Base-by-base conservation (phyloP, 2,888 invertebrate genomes). In the Platycnemis pennipes region DNA sequence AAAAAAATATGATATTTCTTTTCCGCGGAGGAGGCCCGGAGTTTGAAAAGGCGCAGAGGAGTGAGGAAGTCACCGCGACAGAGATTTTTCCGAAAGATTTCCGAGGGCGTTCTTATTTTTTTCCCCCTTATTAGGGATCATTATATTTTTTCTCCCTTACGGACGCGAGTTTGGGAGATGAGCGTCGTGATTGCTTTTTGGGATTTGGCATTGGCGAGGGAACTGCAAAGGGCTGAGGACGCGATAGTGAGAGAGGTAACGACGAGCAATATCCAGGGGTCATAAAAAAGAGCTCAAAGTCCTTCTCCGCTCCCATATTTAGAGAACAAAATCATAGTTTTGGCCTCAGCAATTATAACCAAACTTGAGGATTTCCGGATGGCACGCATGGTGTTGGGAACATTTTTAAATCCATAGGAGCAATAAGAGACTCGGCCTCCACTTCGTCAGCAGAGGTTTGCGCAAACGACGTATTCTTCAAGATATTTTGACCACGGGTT, bases 121-220 rank as follows among this genome's bases (percentile, higher is more conserved):
- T 77, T 37, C 77, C 16, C 77, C 77, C 77, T 77, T 77, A 77
- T 77, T 77, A 77, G 77, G 77, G 37, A 77, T 77, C 77, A 77
- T 77, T 77, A 77, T 77, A 77, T 77, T 77, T 77, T 89, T 89
- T 49, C 88, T 89, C 37, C 46, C 46, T 87, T 44, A 46, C 8
- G 45, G 87, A 44, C 87, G 44, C 44, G 87, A 46, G 46, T 87
- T 87, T 46, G 22, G 45, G 16, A 87, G 87, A 87, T 45, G 87
- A 87, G 45, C 87, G 87, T 37, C 87, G 45, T 46, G 44, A 87
- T 87, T 87, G 46, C 45, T 87, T 87, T 87, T 87, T 87, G 46
- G 44, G 87, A n/a, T 45, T 87, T 45, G 87, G 45, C 45, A n/a
- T 42, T 87, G 45, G 86, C 7, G 7, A 26, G 63, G 26, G 22